Conservation (phyloP, 2,113 vertebrate genomes). For the Eurystomus gularis region DNA sequence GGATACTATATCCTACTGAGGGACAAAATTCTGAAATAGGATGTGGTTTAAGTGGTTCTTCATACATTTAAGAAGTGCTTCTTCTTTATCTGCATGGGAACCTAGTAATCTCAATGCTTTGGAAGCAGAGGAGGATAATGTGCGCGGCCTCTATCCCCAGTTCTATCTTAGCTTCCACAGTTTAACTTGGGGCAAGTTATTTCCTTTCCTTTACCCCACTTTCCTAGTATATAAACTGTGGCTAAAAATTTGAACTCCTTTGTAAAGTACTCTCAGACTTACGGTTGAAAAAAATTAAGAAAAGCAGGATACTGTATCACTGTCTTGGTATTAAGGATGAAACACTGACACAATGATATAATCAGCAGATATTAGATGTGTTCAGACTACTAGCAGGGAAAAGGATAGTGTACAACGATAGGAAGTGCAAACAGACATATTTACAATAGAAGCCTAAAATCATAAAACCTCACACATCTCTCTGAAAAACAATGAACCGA, state of each 20-base stretch:
- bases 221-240: neutral
- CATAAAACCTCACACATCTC: neutral
- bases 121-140: neutral
- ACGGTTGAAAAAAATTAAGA: neutral
- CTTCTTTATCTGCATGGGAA: neutral
- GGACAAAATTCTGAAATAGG: neutral
- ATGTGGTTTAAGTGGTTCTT: neutral
- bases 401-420: rapidly evolving
- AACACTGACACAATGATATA: neutral
- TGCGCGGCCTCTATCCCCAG: neutral
- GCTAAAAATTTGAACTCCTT: neutral
- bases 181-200: neutral
- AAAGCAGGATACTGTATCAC: neutral
- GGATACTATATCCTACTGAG: neutral
- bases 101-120: neutral
- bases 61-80: neutral
- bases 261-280: neutral
- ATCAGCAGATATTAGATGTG: neutral
- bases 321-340: neutral
- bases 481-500: neutral
- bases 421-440: neutral
- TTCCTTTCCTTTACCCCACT: neutral
- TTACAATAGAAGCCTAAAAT: neutral
- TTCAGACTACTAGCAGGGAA: neutral
- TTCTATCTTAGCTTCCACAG: neutral